Percentiles rank a stretch among this genome's conserved stretches.
These are phyloP conservation scores for Cryptocephalus primarius DNA, from an alignment of 2,888 invertebrate species.

Conservation along the genomic window DNA sequence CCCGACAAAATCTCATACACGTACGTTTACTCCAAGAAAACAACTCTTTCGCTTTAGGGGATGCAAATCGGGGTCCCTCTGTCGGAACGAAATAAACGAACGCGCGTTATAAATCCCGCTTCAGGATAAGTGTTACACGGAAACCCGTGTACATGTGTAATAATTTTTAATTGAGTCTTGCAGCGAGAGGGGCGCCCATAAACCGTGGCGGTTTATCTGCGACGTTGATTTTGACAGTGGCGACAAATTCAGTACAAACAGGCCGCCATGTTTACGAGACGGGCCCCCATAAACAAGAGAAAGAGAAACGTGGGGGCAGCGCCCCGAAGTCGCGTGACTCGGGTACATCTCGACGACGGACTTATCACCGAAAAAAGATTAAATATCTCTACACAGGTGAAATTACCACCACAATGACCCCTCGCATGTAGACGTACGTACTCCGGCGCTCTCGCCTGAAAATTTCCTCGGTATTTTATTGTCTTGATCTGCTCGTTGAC, in stretches of 20 bases:
- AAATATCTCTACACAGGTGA: conserved; percentile 19
- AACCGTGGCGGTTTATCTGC: conserved; percentile 27
- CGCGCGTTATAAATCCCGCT: no score
- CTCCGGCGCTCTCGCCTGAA: no score
- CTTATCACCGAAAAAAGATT: conserved; percentile 15
- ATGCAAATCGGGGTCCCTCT: no score
- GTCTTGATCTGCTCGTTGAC: no score
- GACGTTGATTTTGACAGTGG: conserved; percentile 31
- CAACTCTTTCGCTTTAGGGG: no score
- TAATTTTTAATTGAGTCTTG: conserved; percentile 29
- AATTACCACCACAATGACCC: conserved; percentile 19
- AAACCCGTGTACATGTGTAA: conserved; percentile 13
- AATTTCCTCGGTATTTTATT: no score
- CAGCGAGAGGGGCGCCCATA: conserved; percentile 19
- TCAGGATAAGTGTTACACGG: conserved; percentile 1
- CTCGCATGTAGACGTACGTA: conserved; percentile 16
- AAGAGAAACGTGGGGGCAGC: conserved; percentile 20
- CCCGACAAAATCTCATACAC: no score
- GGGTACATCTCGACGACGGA: conserved; percentile 23
- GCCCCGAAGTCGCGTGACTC: conserved; percentile 30
- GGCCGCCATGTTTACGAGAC: conserved; percentile 30
- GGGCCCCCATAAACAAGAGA: conserved; percentile 24
- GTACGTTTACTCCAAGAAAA: no score
- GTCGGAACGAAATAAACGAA: no score
- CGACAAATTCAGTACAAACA: conserved; percentile 34